Conservation (phyloP, 2,797 vertebrate species). For the Bufotes viridis region DNA sequence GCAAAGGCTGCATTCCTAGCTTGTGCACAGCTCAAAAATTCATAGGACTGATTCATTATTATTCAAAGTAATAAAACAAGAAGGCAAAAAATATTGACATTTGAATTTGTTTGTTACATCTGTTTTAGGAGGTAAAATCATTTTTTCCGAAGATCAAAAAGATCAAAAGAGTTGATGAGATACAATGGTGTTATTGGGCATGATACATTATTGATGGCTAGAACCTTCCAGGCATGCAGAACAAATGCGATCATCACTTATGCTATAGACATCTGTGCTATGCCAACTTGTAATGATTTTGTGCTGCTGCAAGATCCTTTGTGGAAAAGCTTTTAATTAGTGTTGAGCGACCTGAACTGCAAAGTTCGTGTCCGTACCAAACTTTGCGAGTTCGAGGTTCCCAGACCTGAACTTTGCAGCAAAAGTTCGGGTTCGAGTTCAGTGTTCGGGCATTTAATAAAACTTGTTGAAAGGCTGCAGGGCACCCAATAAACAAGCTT, state of each 20-base stretch:
- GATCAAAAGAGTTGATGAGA: slow-evolving; percentile 54
- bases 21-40: slow-evolving; percentile 24
- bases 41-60: slow-evolving; percentile 42
- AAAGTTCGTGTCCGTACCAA: no score
- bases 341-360: no score
- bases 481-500: no score
- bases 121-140: slow-evolving; percentile 46
- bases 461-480: no score
- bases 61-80: slow-evolving; percentile 31
- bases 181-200: slow-evolving; percentile 43
- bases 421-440: no score
- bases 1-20: slow-evolving; percentile 6
- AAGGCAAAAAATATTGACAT: slow-evolving; percentile 56
- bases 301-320: neutral
- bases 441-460: no score
- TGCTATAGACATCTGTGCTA: slow-evolving; percentile 35
- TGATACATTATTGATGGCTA: slow-evolving; percentile 49
- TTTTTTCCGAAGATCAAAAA: slow-evolving; percentile 52
- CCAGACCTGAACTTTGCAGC: no score
- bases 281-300: slow-evolving; percentile 37
- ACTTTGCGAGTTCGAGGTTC: no score
- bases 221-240: slow-evolving; percentile 32
- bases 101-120: slow-evolving; percentile 51
- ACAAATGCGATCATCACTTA: slow-evolving; percentile 45
- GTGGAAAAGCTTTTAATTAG: slow-evolving; percentile 2